Evolutionary conservation across 2,888 invertebrate genomes (phyloP).

Genomic region (Troglohyphantes excavatus): DNA sequence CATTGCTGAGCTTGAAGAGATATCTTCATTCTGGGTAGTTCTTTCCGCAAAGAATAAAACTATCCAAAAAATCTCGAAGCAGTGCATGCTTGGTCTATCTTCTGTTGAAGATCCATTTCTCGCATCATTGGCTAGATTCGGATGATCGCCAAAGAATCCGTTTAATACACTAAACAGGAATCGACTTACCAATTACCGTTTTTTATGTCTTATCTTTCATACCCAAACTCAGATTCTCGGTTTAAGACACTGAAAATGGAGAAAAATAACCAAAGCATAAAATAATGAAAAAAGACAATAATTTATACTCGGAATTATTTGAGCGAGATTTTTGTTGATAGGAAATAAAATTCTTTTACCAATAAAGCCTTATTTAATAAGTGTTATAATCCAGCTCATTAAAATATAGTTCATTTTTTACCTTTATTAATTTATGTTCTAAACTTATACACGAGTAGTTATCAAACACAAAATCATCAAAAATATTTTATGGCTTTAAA

Average conservation of each 20-base stretch:
- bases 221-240: conserved; percentile 10
- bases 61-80: background rate
- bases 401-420: too few relatives aligned
- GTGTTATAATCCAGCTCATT: too few relatives aligned
- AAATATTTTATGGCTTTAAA: too few relatives aligned
- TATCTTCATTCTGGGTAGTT: background rate
- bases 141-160: conserved; percentile 42
- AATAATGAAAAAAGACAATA: conserved; percentile 19
- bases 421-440: too few relatives aligned
- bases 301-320: background rate
- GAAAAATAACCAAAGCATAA: background rate
- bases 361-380: too few relatives aligned
- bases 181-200: conserved; percentile 29
- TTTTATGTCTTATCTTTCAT: conserved; percentile 24
- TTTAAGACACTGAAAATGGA: background rate
- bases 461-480: too few relatives aligned
- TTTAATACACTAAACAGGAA: conserved; percentile 35
- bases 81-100: background rate
- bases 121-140: conserved; percentile 45
- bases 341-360: too few relatives aligned
- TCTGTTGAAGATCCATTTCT: conserved; percentile 40
- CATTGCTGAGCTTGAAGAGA: background rate
- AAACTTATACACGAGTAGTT: too few relatives aligned
- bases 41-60: background rate
- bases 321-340: background rate